Evolutionary conservation across 2,888 invertebrate genomes (phyloP), one percentile per base, ranked within the genome.

Genomic region (Clostera curtula): DNA sequence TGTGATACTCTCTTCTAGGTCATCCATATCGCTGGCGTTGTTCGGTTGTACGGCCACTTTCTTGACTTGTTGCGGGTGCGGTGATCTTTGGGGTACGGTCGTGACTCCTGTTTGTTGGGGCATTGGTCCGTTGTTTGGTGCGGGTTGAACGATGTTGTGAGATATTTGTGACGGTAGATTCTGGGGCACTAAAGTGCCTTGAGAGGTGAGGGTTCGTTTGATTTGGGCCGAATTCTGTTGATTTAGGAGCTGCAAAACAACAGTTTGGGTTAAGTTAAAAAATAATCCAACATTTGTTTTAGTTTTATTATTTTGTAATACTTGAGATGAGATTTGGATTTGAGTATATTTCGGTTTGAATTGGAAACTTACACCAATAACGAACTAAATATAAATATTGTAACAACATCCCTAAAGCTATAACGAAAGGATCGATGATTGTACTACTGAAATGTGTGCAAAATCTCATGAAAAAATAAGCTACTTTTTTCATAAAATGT

Each of bases 1-100:
- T 5, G 83, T 79, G 33, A 85, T 85, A 40, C 85, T 85, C 19
- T 85, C 84, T 48, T 85, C 85, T 13, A 85, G 63, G 50, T 85
- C 85, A 31, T 83, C 85, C 74, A 84, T 74, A 30, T 83, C 85
- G 28, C 66, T 77, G 0, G 83, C 75, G 34, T 77, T 79, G 37
- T 79, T 82, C 1, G 77, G 75, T 49, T 76, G 77, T 0, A 77
- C 77, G n/a, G 66, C 59, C 8, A 77, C 77, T 53, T 80, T 74
- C 25, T 76, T 77, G 1, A 63, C 57, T 47, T 67, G 45, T 63
- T 74, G 73, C 22, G 42, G 49, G 24, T 48, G 49, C 12, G 49
- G 49, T 18, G 49, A 51, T 27, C 76, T 50, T 41, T 75, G 76
- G 4, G 66, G 60, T 31, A 72, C 52, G 14, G 55, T 40, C 18